Evolutionary conservation across 2,113 vertebrate genomes (phyloP), one percentile per base, ranked within the genome.

Genomic region (Neomonachus schauinslandi): DNA sequence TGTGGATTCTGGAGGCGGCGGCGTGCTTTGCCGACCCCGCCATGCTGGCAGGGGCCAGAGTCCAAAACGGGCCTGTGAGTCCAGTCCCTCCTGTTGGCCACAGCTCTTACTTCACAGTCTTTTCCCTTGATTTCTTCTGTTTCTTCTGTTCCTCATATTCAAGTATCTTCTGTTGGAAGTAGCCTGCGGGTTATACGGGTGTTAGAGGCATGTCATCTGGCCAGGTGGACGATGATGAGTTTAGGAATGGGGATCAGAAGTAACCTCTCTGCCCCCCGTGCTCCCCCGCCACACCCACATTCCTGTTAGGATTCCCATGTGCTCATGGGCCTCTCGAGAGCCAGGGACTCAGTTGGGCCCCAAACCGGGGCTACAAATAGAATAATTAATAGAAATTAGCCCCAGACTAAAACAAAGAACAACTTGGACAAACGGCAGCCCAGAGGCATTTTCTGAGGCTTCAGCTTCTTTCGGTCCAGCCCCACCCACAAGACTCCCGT

Each of bases 101-200:
- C 22, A 39, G 49, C 10, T 91, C 65, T 98, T 72, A 92, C 1
- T 46, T 76, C 61, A 95, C 90, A 90, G 85, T 82, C 4, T 84
- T 96, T 98, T 98, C 99, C 98, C 98, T 99, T 95, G 98, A 98
- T 95, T 97, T 98, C 39, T 99, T 99, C 95, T 98, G 98, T 98
- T 99, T 99, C 98, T 99, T 99, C 97, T 99, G 98, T 92, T 99
- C 99, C 0, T 99, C 99, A 96, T 99, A 99, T 97, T 99, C 99
- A 14, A 97, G 82, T 98, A 99, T 99, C 98, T 99, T 99, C 98
- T 72, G 98, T 96, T 99, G 99, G 98, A 99, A 99, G 96, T 99
- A 99, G 0, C 94, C 99, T 99, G 98, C 69, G 87, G 96, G 59
- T 61, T n/a, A 98, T 31, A 61, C 1, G 49, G 8, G 49, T 80